These are phyloP conservation scores for Turdus rufiventris DNA, from an alignment of 2,113 vertebrate genomes.

Conservation along the genomic window DNA sequence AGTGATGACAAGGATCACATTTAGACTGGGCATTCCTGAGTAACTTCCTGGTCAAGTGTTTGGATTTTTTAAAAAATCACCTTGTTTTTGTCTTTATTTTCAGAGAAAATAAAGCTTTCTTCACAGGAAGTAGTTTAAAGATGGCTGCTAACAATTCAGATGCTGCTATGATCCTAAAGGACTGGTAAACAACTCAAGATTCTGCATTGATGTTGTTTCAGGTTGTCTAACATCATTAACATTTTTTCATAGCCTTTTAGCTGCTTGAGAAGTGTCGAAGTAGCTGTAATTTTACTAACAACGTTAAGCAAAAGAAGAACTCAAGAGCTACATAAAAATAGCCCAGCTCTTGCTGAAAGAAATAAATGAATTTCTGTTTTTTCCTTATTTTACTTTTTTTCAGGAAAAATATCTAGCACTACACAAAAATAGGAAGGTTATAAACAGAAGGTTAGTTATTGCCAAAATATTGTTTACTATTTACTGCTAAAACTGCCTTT, in stretches of 20 bases:
- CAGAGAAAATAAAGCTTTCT: neutral
- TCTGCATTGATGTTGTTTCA: neutral
- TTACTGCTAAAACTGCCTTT: neutral
- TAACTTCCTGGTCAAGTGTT: neutral
- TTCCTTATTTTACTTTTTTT: neutral
- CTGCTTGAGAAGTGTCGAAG: neutral
- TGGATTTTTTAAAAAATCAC: rapidly evolving
- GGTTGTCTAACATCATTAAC: neutral
- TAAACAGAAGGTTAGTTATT: rapidly evolving
- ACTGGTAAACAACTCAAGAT: neutral
- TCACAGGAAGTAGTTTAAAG: neutral
- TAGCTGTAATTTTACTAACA: neutral
- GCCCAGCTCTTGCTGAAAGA: neutral
- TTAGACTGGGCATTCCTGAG: neutral
- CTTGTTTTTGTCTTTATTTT: neutral
- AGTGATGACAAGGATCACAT: neutral
- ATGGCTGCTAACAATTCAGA: neutral
- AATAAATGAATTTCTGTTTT: neutral
- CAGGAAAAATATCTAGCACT: neutral
- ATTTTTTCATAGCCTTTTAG: neutral
- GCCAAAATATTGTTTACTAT: neutral
- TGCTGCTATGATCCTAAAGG: neutral
- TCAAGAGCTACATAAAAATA: neutral
- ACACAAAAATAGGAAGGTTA: neutral
- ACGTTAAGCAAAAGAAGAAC: neutral